Base-by-base conservation (phyloP, 2,888 invertebrate species). In the Lasioglossum calceatum region DNA sequence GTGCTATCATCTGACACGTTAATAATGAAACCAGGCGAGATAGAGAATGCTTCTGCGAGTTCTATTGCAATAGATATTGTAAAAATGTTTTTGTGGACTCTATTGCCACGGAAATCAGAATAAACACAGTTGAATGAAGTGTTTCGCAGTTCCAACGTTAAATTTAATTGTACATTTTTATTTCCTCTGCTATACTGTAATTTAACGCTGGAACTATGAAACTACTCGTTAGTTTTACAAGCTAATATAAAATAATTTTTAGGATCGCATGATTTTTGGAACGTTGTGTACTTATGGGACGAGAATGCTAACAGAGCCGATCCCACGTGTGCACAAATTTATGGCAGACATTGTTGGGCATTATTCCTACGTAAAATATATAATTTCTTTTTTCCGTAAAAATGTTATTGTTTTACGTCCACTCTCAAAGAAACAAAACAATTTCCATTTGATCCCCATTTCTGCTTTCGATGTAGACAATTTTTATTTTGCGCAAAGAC, bases 211-310 rank as follows among this genome's bases (percentile, higher is more conserved):
- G 50, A 50, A 50, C 50, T 50, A 50, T 7, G 19, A 50, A 50
- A 50, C 19, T 50, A 19, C 50, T 16, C n/a, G 54, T 54, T 54
- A 54, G 23, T 54, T 54, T 54, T n/a, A 3, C 10, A 10, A 54
- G 10, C 10, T 54, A 54, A 10, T 54, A 54, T 54, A 54, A 23
- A 54, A 54, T n/a, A 3, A 54, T 23, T 54, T 54, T 8, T 54
- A 54, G 70, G 7, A n/a, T 4, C 58, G 76, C 44, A 58, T 58
- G 58, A 81, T 70, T 81, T 58, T 81, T 72, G 36, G 16, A 47
- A 16, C n/a, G 54, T 27, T 54, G 42, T 42, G 50, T 72, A 1
- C 4, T 64, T 42, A 14, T 80, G 39, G 19, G 50, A 67, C 32
- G 27, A 14, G n/a, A 36, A 75, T 32, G 36, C 44, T 36, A 44